A percentile compares a stretch with the other conserved stretches of the same genome.
Evolutionary conservation across 1,140 invertebrate species (phyloP).

Genomic region (Drosophila malerkotliana): DNA sequence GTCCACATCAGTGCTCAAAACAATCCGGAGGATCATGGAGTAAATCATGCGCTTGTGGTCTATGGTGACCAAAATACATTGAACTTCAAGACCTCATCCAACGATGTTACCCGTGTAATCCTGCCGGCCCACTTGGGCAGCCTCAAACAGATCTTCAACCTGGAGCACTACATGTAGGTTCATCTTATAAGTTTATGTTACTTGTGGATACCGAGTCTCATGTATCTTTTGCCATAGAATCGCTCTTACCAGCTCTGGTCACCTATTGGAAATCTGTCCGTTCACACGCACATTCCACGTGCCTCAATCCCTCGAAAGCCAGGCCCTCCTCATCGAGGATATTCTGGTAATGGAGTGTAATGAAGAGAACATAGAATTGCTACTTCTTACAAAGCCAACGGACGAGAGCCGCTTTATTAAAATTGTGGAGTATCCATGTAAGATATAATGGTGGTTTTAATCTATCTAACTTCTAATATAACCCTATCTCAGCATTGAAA

Average conservation of each 20-base stretch:
- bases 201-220: neutral
- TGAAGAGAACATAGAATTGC: constrained; percentile 71
- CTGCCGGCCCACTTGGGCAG: constrained; percentile 49
- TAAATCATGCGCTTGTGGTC: constrained; percentile 28
- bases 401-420: constrained; percentile 59
- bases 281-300: constrained; percentile 52
- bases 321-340: constrained; percentile 65
- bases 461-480: no score
- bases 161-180: constrained; percentile 73
- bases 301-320: constrained; percentile 11
- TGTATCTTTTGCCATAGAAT: constrained; percentile 40
- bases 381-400: constrained; percentile 64
- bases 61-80: constrained; percentile 42
- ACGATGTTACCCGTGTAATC: constrained; percentile 47
- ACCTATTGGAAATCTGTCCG: constrained; percentile 75
- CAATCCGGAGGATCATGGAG: constrained; percentile 32
- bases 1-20: constrained; percentile 30
- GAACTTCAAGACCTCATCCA: constrained; percentile 32
- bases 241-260: constrained; percentile 67
- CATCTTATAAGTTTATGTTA: neutral
- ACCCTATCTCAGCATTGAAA: constrained; percentile 50
- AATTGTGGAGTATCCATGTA: constrained; percentile 80
- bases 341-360: constrained; percentile 71
- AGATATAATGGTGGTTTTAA: neutral
- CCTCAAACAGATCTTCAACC: constrained; percentile 68